Percentiles rank a stretch among this genome's conserved stretches.
Conservation (phyloP, 2,113 vertebrate species). For the Turnix velox region DNA sequence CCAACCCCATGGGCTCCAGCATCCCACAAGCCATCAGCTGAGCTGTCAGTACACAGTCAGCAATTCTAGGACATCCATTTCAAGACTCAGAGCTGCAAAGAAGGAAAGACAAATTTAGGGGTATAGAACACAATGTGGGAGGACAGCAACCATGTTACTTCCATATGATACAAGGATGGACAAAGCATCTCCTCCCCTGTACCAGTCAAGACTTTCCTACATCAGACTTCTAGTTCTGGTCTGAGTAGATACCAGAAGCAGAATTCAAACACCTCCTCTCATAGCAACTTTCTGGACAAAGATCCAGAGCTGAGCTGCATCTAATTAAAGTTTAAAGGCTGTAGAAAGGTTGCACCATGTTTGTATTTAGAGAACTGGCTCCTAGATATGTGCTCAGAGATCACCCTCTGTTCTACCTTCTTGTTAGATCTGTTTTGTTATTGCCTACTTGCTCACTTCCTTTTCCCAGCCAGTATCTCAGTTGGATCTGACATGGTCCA, state of each 20-base stretch:
- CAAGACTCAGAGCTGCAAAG: neutral
- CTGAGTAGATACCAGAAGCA: neutral
- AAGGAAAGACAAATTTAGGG: neutral
- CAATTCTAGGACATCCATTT: conserved; percentile 26
- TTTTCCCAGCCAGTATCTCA: neutral
- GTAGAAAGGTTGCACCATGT: neutral
- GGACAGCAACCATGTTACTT: neutral
- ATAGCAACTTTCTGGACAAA: neutral
- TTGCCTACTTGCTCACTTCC: neutral
- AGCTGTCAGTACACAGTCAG: conserved; percentile 36
- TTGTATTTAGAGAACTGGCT: neutral
- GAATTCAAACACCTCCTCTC: neutral
- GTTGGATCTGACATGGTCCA: neutral
- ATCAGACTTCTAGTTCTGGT: neutral
- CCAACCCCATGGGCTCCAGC: neutral
- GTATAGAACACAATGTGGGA: neutral
- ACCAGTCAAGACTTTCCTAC: neutral
- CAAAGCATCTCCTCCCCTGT: neutral
- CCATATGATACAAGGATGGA: neutral
- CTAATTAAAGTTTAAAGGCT: neutral
- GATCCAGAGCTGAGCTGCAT: neutral
- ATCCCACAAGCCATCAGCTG: conserved; percentile 31
- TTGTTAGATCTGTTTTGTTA: neutral
- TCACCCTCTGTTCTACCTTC: neutral
- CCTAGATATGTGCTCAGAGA: neutral